Evolutionary conservation across 2,797 vertebrate species (phyloP), one percentile per base, ranked within the genome.

Genomic region (Meriones psammophilus): DNA sequence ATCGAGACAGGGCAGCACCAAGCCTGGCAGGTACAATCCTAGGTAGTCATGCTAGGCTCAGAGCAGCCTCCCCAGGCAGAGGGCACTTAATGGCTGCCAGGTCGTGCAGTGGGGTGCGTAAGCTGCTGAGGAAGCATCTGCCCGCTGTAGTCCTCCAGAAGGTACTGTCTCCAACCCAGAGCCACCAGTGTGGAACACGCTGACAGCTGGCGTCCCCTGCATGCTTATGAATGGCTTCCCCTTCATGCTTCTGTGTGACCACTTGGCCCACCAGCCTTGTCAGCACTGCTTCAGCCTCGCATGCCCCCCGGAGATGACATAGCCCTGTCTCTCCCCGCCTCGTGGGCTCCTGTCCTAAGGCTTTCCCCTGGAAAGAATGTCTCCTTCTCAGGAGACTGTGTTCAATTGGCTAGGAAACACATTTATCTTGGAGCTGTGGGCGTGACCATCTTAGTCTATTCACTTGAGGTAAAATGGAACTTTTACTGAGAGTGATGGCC

Each of bases 151-250:
- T 98, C 97, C 98, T 98, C 94, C 96, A 97, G 98, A 98, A 98
- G 91, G 88, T 98, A 97, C 98, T 98, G 98, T 97, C 98, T 98
- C 98, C 74, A 76, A 50, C 94, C 39, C 94, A 42, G 91, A 86
- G 79, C 62, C 85, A 5, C 13, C 0, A 0, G 74, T 56, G 80
- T 24, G 24, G 83, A 84, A 64, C 60, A 33, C 95, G 42, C 64
- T 0, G 24, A 94, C 85, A 50, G 96, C 96, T 73, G 90, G 77
- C 77, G 8, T 10, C 85, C 30, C 91, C 89, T 1, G 93, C 97
- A 97, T 81, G 97, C 74, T 17, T 54, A 50, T 24, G 80, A 93
- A 39, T 26, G 60, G 83, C 96, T 95, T 92, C 91, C 96, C 58
- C 58, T 85, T 78, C 91, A 71, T 74, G 97, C 95, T 91, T 95